These are phyloP conservation scores for Corythaixoides concolor DNA, from an alignment of 2,113 vertebrate genomes.

Conservation along the genomic window DNA sequence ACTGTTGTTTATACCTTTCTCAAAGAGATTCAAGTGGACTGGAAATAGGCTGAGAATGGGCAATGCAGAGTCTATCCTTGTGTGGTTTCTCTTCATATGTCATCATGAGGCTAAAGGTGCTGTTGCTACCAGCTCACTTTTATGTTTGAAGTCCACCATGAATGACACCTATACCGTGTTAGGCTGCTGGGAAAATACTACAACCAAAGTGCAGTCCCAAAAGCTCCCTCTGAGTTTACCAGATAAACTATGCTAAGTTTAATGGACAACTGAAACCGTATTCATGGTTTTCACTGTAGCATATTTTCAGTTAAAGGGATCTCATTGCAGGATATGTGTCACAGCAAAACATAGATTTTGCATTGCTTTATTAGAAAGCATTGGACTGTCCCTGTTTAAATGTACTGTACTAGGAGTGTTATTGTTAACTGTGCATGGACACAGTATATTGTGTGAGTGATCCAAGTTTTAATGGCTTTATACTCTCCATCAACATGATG, in stretches of 20 bases:
- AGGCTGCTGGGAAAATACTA: neutral
- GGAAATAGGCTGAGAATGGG: neutral
- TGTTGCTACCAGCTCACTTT: neutral
- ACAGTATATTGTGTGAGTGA: neutral
- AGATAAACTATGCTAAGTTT: neutral
- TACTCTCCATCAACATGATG: conserved; percentile 48
- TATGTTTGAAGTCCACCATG: neutral
- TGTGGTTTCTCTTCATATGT: neutral
- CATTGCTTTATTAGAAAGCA: neutral
- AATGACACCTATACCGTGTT: neutral
- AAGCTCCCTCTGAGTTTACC: neutral
- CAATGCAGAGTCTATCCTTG: neutral
- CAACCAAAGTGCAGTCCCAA: neutral
- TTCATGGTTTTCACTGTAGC: neutral
- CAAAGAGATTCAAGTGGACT: neutral
- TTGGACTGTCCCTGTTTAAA: neutral
- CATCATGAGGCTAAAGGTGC: neutral
- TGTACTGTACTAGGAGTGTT: neutral
- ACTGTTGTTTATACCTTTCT: neutral
- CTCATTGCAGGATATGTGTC: neutral
- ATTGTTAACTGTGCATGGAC: conserved; percentile 16
- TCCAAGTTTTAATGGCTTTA: conserved; percentile 35
- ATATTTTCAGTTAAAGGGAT: neutral
- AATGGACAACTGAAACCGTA: neutral
- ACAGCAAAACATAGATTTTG: neutral